A percentile compares a stretch with the other conserved stretches of the same genome.
Conservation (phyloP, 1,140 invertebrate genomes). For the Schlechtendalia chinensis region DNA sequence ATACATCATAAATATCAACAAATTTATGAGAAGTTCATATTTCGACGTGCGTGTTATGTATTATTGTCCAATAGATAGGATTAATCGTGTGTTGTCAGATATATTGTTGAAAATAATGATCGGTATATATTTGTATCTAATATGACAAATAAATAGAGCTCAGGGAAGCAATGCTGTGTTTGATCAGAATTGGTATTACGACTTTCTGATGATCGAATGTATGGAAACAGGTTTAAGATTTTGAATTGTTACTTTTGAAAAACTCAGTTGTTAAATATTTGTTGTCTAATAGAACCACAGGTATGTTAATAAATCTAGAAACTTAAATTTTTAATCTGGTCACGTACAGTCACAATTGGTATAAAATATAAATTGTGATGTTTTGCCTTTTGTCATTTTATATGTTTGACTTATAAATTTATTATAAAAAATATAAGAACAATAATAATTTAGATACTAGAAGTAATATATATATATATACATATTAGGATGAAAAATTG, state of each 20-base stretch:
- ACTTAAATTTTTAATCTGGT: neutral
- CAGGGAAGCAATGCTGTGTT: no score
- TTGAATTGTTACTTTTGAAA: slow-evolving; percentile 1
- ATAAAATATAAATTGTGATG: neutral
- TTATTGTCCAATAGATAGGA: no score
- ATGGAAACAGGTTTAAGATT: neutral
- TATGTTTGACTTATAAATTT: neutral
- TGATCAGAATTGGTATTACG: slow-evolving; percentile 16
- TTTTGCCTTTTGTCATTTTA: neutral
- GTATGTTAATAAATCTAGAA: slow-evolving; percentile 15
- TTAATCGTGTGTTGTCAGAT: no score
- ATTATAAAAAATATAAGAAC: neutral
- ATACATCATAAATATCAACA: no score
- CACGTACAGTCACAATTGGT: neutral
- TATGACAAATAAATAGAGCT: neutral
- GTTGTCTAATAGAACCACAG: neutral
- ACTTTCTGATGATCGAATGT: neutral
- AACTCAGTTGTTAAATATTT: neutral
- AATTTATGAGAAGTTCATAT: no score
- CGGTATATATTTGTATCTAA: neutral
- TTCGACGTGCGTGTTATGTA: no score
- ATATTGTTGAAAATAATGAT: no score
- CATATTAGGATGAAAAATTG: no score
- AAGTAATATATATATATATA: neutral
- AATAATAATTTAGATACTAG: neutral